These are phyloP conservation scores for Drosophila putrida DNA, from an alignment of 2,888 invertebrate genomes.

Conservation along the genomic window DNA sequence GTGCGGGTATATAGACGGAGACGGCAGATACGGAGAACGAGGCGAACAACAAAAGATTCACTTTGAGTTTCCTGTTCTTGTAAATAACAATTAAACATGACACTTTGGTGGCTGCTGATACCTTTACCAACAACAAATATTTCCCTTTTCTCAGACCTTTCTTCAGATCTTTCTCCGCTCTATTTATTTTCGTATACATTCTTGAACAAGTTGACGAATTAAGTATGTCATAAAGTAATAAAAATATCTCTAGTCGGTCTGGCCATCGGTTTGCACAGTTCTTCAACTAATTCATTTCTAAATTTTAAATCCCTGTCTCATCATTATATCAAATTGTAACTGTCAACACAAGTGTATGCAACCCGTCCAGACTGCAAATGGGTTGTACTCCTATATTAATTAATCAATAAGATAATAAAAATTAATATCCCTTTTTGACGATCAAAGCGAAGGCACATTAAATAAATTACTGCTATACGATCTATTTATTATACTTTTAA, in stretches of 20 bases:
- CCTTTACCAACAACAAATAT: slow-evolving; percentile 30
- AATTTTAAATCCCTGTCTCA: background rate
- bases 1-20: slow-evolving; percentile 26
- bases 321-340: background rate
- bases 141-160: slow-evolving; percentile 17
- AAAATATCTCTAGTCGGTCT: background rate
- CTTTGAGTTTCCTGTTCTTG: slow-evolving; percentile 79
- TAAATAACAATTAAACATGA: slow-evolving; percentile 80
- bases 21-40: background rate
- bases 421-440: slow-evolving; percentile 6
- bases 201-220: background rate
- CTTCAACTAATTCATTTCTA: background rate
- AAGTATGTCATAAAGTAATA: slow-evolving; percentile 1
- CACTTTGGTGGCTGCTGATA: slow-evolving; percentile 64
- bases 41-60: slow-evolving; percentile 44
- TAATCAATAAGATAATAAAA: slow-evolving; percentile 16
- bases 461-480: slow-evolving; percentile 15
- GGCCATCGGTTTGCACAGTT: background rate
- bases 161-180: slow-evolving; percentile 1
- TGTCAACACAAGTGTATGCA: slow-evolving; percentile 12
- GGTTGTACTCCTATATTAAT: slow-evolving; percentile 8
- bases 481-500: slow-evolving; percentile 14
- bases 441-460: slow-evolving; percentile 14
- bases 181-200: background rate
- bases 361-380: background rate